These are phyloP conservation scores for Bembecia ichneumoniformis DNA, from an alignment of 2,888 invertebrate genomes.

Conservation along the genomic window DNA sequence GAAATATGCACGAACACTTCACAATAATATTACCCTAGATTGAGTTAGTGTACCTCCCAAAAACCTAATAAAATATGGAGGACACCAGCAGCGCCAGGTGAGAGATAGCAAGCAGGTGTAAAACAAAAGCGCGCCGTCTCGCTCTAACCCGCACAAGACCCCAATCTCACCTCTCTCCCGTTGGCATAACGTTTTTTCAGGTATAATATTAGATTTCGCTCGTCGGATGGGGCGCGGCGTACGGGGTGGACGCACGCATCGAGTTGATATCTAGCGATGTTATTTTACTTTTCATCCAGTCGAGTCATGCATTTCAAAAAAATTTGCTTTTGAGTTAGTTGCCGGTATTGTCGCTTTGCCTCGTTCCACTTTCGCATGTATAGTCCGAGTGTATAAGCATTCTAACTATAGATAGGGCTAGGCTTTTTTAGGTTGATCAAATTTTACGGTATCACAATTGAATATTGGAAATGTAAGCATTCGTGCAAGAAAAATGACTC, in stretches of 20 bases:
- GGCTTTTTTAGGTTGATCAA: slow-evolving; percentile 35
- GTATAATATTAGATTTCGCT: slow-evolving; percentile 40
- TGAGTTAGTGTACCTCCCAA: slow-evolving; percentile 43
- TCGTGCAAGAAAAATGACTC: neutral
- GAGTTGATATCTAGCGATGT: slow-evolving; percentile 28
- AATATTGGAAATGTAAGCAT: neutral
- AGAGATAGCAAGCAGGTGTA: slow-evolving; percentile 60
- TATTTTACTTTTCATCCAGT: slow-evolving; percentile 44
- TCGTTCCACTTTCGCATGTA: slow-evolving; percentile 33
- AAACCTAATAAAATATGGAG: slow-evolving; percentile 64
- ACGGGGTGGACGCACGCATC: slow-evolving; percentile 39
- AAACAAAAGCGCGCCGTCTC: slow-evolving; percentile 42
- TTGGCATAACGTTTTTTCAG: slow-evolving; percentile 41
- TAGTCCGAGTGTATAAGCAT: slow-evolving; percentile 16
- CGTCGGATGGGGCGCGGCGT: slow-evolving; percentile 30
- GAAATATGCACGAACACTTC: too few species aligned
- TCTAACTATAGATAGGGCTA: slow-evolving; percentile 23
- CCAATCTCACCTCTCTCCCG: slow-evolving; percentile 21
- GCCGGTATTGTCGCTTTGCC: slow-evolving; percentile 36
- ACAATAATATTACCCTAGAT: slow-evolving; percentile 20
- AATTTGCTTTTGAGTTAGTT: slow-evolving; percentile 42
- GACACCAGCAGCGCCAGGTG: slow-evolving; percentile 46
- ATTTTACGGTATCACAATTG: slow-evolving; percentile 11
- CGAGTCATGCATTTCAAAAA: slow-evolving; percentile 39
- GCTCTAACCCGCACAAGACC: slow-evolving; percentile 27